phyloP scores from a whole-genome alignment of 1,140 invertebrate species.

The Branchinecta lynchi region DNA sequence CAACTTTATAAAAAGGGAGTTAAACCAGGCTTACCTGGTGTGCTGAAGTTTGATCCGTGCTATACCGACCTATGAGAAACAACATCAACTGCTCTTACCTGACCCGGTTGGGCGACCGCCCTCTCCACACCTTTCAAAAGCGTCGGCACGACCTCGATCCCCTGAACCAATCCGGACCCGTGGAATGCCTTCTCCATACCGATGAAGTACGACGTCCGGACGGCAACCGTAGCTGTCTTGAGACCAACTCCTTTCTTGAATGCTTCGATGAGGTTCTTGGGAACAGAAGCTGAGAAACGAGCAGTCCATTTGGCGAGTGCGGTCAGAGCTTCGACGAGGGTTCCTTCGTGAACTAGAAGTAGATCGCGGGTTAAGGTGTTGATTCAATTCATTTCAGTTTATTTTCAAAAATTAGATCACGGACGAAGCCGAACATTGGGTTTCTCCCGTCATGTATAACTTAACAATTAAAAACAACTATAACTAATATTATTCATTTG shows the following conservation, averaged over 20 bases:
- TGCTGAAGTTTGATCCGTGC: too few relatives aligned
- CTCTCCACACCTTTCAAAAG: constrained; percentile 52
- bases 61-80: too few relatives aligned
- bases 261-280: constrained; percentile 15
- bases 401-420: too few relatives aligned
- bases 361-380: constrained; percentile 17
- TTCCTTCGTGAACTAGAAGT: constrained; percentile 67
- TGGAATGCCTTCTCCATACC: constrained; percentile 48
- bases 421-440: too few relatives aligned
- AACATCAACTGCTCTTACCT: too few relatives aligned
- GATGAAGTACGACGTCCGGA: constrained; percentile 59
- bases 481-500: too few relatives aligned
- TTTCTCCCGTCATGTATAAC: too few relatives aligned
- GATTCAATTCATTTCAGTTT: too few relatives aligned
- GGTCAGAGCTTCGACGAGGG: constrained; percentile 58
- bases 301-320: constrained; percentile 61
- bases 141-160: constrained; percentile 37
- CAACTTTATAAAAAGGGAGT: too few relatives aligned
- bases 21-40: too few relatives aligned
- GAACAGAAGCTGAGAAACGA: constrained; percentile 36
- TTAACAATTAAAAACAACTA: too few relatives aligned
- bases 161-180: constrained; percentile 37
- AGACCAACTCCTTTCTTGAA: constrained; percentile 51
- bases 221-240: constrained; percentile 58
- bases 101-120: constrained; percentile 45